phyloP scores from a whole-genome alignment of 2,888 invertebrate species.

The Nymphalis polychloros region DNA sequence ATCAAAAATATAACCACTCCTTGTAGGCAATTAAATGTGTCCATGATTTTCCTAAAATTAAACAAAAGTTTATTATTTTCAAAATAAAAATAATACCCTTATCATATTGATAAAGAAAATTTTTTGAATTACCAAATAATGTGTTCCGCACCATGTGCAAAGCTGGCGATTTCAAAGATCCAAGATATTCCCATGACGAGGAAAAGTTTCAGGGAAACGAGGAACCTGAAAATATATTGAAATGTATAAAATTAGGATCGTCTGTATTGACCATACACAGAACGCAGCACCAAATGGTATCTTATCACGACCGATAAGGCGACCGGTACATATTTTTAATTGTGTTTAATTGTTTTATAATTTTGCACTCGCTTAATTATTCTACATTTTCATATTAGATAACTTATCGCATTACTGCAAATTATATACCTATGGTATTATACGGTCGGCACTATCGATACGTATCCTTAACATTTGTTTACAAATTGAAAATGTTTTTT shows the following conservation, averaged over 20 bases:
- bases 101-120: background rate
- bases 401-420: conserved; percentile 3
- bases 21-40: conserved; percentile 84
- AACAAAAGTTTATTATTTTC: background rate
- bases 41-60: conserved; percentile 81
- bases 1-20: conserved; percentile 84
- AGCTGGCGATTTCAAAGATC: conserved; percentile 85
- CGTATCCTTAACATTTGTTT: background rate
- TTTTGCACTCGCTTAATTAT: background rate
- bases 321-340: background rate
- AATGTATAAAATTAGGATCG: background rate
- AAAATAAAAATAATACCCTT: background rate
- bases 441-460: background rate
- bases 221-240: conserved; percentile 74
- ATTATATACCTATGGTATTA: background rate
- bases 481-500: background rate
- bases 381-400: background rate
- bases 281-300: background rate
- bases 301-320: background rate
- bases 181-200: conserved; percentile 87
- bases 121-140: conserved; percentile 27
- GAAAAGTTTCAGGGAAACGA: conserved; percentile 84
- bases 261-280: background rate
- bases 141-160: conserved; percentile 68
- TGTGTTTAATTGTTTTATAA: background rate